Conservation (phyloP, 1,140 invertebrate species). For the Chymomyza costata region DNA sequence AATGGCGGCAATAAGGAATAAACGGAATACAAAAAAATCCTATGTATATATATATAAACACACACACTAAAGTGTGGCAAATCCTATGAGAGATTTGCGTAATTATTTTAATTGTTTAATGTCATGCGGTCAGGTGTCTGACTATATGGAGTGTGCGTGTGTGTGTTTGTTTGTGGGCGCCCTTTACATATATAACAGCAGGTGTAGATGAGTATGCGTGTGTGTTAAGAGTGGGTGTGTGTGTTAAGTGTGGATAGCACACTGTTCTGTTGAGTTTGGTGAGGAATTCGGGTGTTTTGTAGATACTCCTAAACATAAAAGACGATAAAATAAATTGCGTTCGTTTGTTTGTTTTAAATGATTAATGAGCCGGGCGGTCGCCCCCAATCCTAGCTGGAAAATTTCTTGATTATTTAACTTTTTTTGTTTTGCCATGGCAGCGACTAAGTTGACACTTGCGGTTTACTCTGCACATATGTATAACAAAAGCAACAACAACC, state of each 20-base stretch:
- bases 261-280: conserved; percentile 4
- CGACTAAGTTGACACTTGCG: conserved; percentile 59
- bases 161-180: background rate
- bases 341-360: conserved; percentile 53
- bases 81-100: conserved; percentile 62
- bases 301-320: no score
- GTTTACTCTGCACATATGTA: conserved; percentile 17
- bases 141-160: conserved; percentile 4
- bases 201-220: no score
- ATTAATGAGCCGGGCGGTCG: conserved; percentile 56
- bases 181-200: no score
- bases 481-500: conserved; percentile 3
- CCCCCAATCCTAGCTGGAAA: conserved; percentile 13
- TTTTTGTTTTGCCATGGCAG: conserved; percentile 17
- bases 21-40: conserved; percentile 1
- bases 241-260: no score
- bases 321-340: conserved; percentile 60
- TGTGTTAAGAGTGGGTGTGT: no score
- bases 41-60: no score
- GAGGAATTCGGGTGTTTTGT: no score
- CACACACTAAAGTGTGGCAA: conserved; percentile 45
- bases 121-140: conserved; percentile 62
- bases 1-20: conserved; percentile 10
- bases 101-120: conserved; percentile 75
- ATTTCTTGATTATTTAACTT: no score